These are phyloP conservation scores for Beris chalybata DNA, from an alignment of 2,888 invertebrate genomes.

Conservation along the genomic window DNA sequence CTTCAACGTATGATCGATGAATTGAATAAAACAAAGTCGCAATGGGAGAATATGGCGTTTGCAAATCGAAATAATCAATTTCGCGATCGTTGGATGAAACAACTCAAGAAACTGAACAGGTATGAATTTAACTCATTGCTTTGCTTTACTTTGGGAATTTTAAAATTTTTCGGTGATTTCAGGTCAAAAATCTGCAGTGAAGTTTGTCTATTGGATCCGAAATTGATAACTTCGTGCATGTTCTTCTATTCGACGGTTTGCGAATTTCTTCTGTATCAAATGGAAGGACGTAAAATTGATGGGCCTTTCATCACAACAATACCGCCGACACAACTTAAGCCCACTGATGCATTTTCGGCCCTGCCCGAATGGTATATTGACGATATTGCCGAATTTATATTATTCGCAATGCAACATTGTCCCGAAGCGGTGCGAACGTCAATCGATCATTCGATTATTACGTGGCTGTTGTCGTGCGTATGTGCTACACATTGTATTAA, in stretches of 20 bases:
- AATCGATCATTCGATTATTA: slow-evolving; percentile 80
- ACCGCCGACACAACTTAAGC: slow-evolving; percentile 63
- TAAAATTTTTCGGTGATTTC: neutral
- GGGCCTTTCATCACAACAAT: slow-evolving; percentile 58
- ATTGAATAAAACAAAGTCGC: slow-evolving; percentile 75
- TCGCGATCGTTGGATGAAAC: slow-evolving; percentile 84
- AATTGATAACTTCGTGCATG: slow-evolving; percentile 77
- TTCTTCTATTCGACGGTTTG: slow-evolving; percentile 87
- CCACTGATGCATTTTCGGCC: slow-evolving; percentile 79
- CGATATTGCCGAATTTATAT: slow-evolving; percentile 93
- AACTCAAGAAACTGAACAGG: slow-evolving; percentile 75
- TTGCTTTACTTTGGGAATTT: neutral
- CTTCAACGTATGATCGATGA: slow-evolving; percentile 87
- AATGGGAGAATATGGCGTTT: slow-evolving; percentile 77
- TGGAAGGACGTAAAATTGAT: slow-evolving; percentile 61
- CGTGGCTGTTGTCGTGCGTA: slow-evolving; percentile 86
- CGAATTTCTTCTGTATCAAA: slow-evolving; percentile 70
- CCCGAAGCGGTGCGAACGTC: slow-evolving; percentile 74
- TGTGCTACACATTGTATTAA: slow-evolving; percentile 89
- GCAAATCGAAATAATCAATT: slow-evolving; percentile 80
- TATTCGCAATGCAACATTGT: slow-evolving; percentile 85
- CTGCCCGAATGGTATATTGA: slow-evolving; percentile 98
- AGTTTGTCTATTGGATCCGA: slow-evolving; percentile 83
- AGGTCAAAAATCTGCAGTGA: slow-evolving; percentile 92
- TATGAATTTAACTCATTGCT: slow-evolving; percentile 44